phyloP scores from a whole-genome alignment of 2,888 invertebrate species.

The Chrysotoxum bicinctum region DNA sequence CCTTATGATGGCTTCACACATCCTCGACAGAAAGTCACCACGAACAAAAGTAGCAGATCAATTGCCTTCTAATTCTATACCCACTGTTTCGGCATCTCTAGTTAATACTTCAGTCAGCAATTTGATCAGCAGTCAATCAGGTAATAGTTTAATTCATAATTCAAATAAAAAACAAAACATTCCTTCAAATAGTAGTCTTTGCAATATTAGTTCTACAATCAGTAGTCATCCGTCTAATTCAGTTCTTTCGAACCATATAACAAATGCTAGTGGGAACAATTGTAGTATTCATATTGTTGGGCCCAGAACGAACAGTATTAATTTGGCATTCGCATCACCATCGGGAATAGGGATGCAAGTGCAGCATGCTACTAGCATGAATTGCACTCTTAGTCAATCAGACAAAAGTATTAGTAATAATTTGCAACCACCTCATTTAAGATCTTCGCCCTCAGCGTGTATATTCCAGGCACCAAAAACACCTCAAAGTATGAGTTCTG shows the following conservation, averaged over 20 bases:
- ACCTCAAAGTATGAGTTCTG: conserved; percentile 84
- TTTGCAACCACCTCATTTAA: conserved; percentile 85
- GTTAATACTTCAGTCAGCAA: conserved; percentile 77
- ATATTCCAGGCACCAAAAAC: conserved; percentile 94
- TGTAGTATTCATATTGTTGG: conserved; percentile 81
- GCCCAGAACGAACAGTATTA: conserved; percentile 84
- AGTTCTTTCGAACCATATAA: conserved; percentile 52
- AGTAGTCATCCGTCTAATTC: conserved; percentile 69
- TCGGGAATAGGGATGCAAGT: conserved; percentile 83
- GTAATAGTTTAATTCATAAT: conserved; percentile 81
- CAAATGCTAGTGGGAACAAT: conserved; percentile 46
- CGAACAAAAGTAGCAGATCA: conserved; percentile 82
- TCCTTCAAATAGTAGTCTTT: conserved; percentile 80
- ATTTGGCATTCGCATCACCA: conserved; percentile 81
- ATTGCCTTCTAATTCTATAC: conserved; percentile 63
- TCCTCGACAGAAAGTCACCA: conserved; percentile 92
- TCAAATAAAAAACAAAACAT: conserved; percentile 79
- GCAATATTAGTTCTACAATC: conserved; percentile 74
- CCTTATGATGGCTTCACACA: conserved; percentile 89
- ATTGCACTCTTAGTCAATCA: conserved; percentile 76
- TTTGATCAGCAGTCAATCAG: conserved; percentile 80
- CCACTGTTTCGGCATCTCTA: conserved; percentile 74
- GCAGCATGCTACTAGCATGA: conserved; percentile 81
- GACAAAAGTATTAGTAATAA: conserved; percentile 82
- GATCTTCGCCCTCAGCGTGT: conserved; percentile 87